Evolutionary conservation across 2,113 vertebrate genomes (phyloP).

Genomic region (Bos javanicus): DNA sequence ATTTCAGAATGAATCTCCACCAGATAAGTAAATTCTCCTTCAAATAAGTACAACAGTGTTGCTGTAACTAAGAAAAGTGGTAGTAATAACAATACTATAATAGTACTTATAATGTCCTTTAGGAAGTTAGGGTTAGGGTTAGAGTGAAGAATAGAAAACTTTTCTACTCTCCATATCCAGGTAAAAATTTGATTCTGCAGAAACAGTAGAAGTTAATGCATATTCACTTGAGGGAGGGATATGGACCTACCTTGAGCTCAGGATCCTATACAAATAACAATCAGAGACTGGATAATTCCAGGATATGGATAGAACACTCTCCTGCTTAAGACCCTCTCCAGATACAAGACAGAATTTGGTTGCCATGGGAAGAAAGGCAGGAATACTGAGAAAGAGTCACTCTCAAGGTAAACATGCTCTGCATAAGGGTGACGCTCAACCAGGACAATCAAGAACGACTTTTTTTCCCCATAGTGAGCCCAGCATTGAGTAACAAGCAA

Average conservation of each 20-base stretch:
- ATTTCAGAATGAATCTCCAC: background rate
- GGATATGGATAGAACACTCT: background rate
- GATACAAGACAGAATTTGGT: background rate
- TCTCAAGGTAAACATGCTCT: background rate
- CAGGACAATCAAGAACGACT: background rate
- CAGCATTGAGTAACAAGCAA: background rate
- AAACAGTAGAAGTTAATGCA: background rate
- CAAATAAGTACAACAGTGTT: background rate
- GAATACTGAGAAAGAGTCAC: background rate
- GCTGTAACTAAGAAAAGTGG: background rate
- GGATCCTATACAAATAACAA: background rate
- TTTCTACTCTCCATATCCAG: background rate
- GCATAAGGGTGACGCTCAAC: background rate
- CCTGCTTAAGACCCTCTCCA: background rate
- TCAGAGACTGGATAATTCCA: background rate
- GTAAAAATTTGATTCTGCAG: background rate
- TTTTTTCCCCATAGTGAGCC: rapidly evolving
- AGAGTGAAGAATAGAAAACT: background rate
- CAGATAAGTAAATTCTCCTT: background rate
- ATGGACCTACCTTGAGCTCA: background rate
- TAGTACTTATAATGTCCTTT: background rate
- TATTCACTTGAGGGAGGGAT: background rate
- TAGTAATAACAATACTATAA: background rate
- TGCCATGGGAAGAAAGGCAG: background rate
- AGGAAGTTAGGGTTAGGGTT: background rate